These are phyloP conservation scores for Globia sparganii DNA, from an alignment of 2,888 invertebrate species.

Conservation along the genomic window DNA sequence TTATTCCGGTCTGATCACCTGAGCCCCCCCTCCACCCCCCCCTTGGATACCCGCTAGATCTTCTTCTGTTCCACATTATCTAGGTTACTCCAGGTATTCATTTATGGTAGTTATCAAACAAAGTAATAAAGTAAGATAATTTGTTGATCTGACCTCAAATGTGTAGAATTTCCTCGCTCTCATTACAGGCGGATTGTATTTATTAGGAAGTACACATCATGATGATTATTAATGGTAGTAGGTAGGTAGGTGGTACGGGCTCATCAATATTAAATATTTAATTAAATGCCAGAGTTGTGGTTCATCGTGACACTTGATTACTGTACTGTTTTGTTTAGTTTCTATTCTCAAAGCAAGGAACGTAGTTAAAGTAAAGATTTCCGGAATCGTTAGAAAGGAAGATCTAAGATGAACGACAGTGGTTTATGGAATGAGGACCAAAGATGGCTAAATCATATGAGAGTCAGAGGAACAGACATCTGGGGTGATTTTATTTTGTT, in stretches of 20 bases:
- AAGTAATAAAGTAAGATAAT: conserved; percentile 1
- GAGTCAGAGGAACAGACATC: not conserved
- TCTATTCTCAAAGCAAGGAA: conserved; percentile 1
- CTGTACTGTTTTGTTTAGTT: conserved; percentile 16
- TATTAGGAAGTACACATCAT: conserved; percentile 7
- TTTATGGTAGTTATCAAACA: not conserved
- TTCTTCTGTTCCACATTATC: too few relatives aligned
- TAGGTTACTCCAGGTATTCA: too few relatives aligned
- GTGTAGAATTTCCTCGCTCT: conserved; percentile 33
- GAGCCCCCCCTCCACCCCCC: too few relatives aligned
- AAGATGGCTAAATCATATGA: not conserved
- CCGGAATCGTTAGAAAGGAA: not conserved
- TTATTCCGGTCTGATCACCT: too few relatives aligned
- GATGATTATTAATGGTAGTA: conserved; percentile 14
- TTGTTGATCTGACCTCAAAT: conserved; percentile 13
- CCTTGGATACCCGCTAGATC: too few relatives aligned
- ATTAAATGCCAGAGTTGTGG: conserved; percentile 37
- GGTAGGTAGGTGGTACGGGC: not conserved
- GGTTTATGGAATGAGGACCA: not conserved
- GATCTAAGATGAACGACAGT: too few relatives aligned
- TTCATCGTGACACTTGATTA: conserved; percentile 41
- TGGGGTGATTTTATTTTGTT: too few relatives aligned
- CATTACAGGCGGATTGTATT: conserved; percentile 6
- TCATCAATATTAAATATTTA: conserved; percentile 47
- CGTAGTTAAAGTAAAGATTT: conserved; percentile 2